Base-by-base conservation (phyloP, 2,888 invertebrate genomes). In the Acanthosepion pharaonis region DNA sequence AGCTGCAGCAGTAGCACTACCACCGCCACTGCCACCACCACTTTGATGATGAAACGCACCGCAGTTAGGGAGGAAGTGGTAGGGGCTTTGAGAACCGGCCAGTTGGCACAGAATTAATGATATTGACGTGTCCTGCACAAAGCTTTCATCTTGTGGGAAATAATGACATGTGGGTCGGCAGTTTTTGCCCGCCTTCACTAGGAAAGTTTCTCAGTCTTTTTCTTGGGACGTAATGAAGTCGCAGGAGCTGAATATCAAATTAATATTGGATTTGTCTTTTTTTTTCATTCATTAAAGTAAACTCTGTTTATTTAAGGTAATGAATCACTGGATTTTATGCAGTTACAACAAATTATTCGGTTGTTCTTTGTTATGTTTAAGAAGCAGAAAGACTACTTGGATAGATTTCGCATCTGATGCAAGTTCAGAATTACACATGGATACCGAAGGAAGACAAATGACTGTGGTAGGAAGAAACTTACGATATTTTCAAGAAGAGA, bases 101-200 rank as follows among this genome's bases (percentile, higher is more conserved):
- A 78, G 78, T 78, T 78, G 78, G 78, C 78, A n/a, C 78, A 78
- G 78, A 78, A 78, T 3, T 78, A 78, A 78, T 78, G 15, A 78
- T 78, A n/a, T 78, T 33, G 78, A 78, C 78, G 78, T 78, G 78
- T 78, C 78, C 78, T 78, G 78, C 33, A 78, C 78, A 78, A 78
- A n/a, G 78, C 78, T 78, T 78, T 78, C 78, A 78, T 78, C 78
- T 78, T n/a, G 15, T 78, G n/a, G 23, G 78, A 78, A 78, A 78
- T 78, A 33, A 78, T 78, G 78, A 78, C 78, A 78, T 78, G 78
- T 78, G 78, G 78, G 78, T 78, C 78, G 78, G 78, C 78, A 78
- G n/a, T 78, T 78, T 78, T 78, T 78, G 78, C 78, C n/a, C n/a
- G n/a, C 33, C 78, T n/a, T n/a, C 15, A 11, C 0, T 15, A 15